Base-by-base conservation (phyloP, 1,140 invertebrate genomes). In the Sycophaga agraensis region DNA sequence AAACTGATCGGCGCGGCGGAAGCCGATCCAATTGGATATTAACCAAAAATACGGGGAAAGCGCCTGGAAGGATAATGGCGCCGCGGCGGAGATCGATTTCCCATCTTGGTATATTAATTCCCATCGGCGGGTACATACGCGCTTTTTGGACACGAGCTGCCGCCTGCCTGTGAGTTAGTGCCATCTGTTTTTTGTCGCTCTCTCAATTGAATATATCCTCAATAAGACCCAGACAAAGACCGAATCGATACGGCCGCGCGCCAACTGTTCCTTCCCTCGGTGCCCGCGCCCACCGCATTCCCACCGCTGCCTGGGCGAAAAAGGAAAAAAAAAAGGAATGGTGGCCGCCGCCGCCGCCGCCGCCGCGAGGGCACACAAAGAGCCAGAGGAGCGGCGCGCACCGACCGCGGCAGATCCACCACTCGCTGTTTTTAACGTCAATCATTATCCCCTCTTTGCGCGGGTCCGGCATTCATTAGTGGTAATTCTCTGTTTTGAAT, bases 181-280 rank as follows among this genome's bases (percentile, higher is more conserved):
- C 45, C 58, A 60, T 61, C 59, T 61, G 59, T 8, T 46, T 45
- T 62, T 55, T 24, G 34, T 54, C 22, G 50, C 22, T 46, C n/a
- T n/a, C 46, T 16, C 22, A 12, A 62, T 26, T 35, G 35, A 62
- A 50, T 49, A 62, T 62, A 51, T 37, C 34, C 46, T 40, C 59
- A 54, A 55, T 61, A 46, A 61, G 59, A 61, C 43, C 43, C 35
- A 56, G 55, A 62, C 53, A 62, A 62, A 56, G 48, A 53, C 51
- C 21, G 19, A 62, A 62, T 62, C 59, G 59, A 62, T 62, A 62
- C 40, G 51, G 46, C n/a, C n/a, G 24, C 51, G 50, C 50, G 53
- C 59, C 59, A 62, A 62, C 51, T 56, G 51, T 56, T 56, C 59
- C 28, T 46, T 54, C 56, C 4, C 45, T 24, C 39, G 7, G n/a